These are phyloP conservation scores for Drosophila bocqueti DNA, from an alignment of 1,140 invertebrate genomes.

Conservation along the genomic window DNA sequence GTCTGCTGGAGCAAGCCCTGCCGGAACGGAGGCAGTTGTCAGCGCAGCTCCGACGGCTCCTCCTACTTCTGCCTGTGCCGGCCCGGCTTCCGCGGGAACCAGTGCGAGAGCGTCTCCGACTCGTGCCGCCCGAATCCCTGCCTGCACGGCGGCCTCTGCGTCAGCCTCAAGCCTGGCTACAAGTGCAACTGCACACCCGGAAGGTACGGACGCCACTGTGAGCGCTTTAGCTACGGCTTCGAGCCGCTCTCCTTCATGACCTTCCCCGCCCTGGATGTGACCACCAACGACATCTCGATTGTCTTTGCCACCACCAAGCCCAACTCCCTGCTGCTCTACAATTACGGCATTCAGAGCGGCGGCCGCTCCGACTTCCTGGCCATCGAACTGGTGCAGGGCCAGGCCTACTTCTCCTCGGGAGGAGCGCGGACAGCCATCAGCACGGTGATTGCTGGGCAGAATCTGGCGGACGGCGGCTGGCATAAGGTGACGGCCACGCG, in stretches of 20 bases:
- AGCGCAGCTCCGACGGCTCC: constrained; percentile 93
- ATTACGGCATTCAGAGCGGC: constrained; percentile 93
- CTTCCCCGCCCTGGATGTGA: constrained; percentile 93
- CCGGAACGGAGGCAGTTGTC: constrained; percentile 95
- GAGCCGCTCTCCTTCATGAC: constrained; percentile 95
- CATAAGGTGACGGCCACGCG: constrained; percentile 95
- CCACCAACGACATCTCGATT: constrained; percentile 95
- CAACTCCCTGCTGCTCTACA: constrained; percentile 94
- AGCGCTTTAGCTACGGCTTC: constrained; percentile 95
- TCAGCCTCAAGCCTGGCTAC: constrained; percentile 93
- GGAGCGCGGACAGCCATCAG: constrained; percentile 94
- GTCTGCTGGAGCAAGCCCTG: constrained; percentile 94
- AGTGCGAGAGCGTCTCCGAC: constrained; percentile 94
- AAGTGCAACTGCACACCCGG: constrained; percentile 94
- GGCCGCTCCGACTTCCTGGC: constrained; percentile 97
- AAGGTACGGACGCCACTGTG: constrained; percentile 95
- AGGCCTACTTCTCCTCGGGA: constrained; percentile 95
- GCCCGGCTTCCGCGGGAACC: constrained; percentile 94
- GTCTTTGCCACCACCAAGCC: constrained; percentile 96
- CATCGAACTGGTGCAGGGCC: constrained; percentile 93
- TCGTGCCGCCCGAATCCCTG: constrained; percentile 96
- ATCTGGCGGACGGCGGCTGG: constrained; percentile 94
- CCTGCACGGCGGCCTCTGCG: constrained; percentile 92
- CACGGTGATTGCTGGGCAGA: constrained; percentile 89
- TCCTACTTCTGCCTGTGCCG: constrained; percentile 96